Evolutionary conservation across 2,113 vertebrate species (phyloP).

Genomic region (Hassar affinis): DNA sequence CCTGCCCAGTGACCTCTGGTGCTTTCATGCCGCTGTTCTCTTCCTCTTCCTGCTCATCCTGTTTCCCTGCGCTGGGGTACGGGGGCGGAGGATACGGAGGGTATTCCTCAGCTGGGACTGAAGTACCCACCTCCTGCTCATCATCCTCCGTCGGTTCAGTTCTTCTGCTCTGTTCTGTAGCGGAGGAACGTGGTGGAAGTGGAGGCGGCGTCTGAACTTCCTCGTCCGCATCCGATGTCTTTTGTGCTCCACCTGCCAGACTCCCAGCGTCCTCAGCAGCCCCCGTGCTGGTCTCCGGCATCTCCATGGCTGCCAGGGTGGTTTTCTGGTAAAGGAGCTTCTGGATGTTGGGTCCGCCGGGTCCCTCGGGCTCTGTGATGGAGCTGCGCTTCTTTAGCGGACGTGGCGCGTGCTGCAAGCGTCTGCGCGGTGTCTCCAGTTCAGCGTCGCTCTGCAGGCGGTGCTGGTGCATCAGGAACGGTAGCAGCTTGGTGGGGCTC

Average conservation of each 20-base stretch:
- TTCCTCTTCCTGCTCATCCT: constrained; percentile 63
- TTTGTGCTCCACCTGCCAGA: constrained; percentile 55
- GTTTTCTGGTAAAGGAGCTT: constrained; percentile 93
- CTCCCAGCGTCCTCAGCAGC: constrained; percentile 58
- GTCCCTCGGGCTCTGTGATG: constrained; percentile 92
- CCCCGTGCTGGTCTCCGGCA: constrained; percentile 65
- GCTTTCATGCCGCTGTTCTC: constrained; percentile 71
- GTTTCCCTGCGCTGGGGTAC: constrained; percentile 78
- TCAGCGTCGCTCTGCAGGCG: constrained; percentile 87
- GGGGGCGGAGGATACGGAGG: constrained; percentile 89
- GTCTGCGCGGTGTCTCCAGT: constrained; percentile 82
- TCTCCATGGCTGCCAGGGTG: constrained; percentile 93
- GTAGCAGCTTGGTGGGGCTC: constrained; percentile 92
- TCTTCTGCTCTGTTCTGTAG: constrained; percentile 60
- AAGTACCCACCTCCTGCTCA: constrained; percentile 58
- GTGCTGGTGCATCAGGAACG: constrained; percentile 87
- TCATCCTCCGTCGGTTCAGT: constrained; percentile 58
- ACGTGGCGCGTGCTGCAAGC: constrained; percentile 85
- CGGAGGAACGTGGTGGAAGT: constrained; percentile 57
- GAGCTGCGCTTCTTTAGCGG: constrained; percentile 93
- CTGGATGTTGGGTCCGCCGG: constrained; percentile 89
- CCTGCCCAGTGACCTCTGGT: constrained; percentile 85
- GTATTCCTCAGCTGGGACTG: constrained; percentile 77
- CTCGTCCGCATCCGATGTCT: constrained; percentile 55
- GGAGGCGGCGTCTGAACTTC: constrained; percentile 53